Evolutionary conservation across 1,140 invertebrate species (phyloP), one percentile per base, ranked within the genome.

Genomic region (Drosophila seguyi): DNA sequence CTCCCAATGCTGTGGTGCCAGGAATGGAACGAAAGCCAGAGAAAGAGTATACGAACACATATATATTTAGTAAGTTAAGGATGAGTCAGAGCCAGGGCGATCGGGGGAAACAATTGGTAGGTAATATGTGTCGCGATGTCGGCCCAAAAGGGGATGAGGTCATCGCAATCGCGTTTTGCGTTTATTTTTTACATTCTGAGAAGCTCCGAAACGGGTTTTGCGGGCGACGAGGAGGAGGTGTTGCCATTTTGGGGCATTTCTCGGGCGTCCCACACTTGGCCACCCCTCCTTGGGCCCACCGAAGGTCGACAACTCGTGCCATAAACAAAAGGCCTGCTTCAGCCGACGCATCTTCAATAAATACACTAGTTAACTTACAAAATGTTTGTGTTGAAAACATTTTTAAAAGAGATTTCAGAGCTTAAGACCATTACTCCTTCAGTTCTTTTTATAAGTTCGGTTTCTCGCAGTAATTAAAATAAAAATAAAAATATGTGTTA

Each of bases 201-300:
- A 50, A 50, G 27, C 48, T 50, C 27, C 0, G 11, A 29, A 76
- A 76, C 73, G 48, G 55, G 74, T 67, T 75, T 75, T 75, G 31
- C n/a, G 8, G 65, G 39, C 27, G 29, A 4, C 13, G 34, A 36
- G 8, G n/a, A 7, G n/a, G 47, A 53, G 72, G 20, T 41, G 22
- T 39, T 56, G 52, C 72, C 73, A 52, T 75, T 75, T 73, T 73
- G 11, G 69, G 68, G 44, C 68, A 59, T 72, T 72, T 56, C 25
- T 71, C n/a, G 63, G 36, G 63, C 56, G 68, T 31, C 34, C 38
- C 31, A 25, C 13, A 42, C 27, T 11, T 29, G 57, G 44, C 55
- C 29, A 36, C 66, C 22, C 31, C 29, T 31, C 50, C 31, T 22
- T 36, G 6, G 44, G 22, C 67, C 50, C 67, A 22, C 5, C 22